A percentile compares a stretch with the other conserved stretches of the same genome.
phyloP scores from a whole-genome alignment of 2,113 vertebrate species.

The Jaculus jaculus region DNA sequence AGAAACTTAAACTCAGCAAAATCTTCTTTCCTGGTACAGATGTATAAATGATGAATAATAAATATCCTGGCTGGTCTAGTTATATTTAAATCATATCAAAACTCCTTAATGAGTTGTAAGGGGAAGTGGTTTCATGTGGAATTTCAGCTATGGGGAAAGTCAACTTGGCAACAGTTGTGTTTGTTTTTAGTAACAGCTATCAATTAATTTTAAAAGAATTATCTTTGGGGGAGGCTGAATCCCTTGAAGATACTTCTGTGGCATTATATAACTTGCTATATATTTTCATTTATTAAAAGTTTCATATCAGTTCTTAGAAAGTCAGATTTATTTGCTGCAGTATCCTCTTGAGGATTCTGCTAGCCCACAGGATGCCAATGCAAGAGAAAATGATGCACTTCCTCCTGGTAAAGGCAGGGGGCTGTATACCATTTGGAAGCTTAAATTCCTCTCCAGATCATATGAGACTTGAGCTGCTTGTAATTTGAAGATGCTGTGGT shows the following conservation, averaged over 20 bases:
- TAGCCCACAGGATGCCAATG: neutral
- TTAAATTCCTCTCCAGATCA: neutral
- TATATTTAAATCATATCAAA: neutral
- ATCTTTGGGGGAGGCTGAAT: neutral
- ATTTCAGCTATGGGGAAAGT: neutral
- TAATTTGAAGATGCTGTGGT: neutral
- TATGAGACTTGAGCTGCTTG: neutral
- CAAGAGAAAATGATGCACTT: neutral
- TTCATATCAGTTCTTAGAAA: slow-evolving; percentile 16
- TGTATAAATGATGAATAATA: neutral
- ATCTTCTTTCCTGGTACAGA: neutral
- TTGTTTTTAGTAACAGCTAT: neutral
- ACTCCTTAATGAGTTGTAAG: neutral
- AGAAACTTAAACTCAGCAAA: slow-evolving; percentile 10
- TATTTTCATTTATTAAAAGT: slow-evolving; percentile 26
- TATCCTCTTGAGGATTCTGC: neutral
- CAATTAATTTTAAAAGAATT: slow-evolving; percentile 4
- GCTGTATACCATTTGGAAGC: neutral
- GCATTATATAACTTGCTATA: neutral
- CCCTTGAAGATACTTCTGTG: neutral
- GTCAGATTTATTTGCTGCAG: neutral
- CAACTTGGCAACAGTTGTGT: neutral
- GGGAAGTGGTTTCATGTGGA: neutral
- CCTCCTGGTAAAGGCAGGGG: neutral
- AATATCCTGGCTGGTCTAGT: neutral